Evolutionary conservation across 1,140 invertebrate species (phyloP).

Genomic region (Scaptomyza pallida): DNA sequence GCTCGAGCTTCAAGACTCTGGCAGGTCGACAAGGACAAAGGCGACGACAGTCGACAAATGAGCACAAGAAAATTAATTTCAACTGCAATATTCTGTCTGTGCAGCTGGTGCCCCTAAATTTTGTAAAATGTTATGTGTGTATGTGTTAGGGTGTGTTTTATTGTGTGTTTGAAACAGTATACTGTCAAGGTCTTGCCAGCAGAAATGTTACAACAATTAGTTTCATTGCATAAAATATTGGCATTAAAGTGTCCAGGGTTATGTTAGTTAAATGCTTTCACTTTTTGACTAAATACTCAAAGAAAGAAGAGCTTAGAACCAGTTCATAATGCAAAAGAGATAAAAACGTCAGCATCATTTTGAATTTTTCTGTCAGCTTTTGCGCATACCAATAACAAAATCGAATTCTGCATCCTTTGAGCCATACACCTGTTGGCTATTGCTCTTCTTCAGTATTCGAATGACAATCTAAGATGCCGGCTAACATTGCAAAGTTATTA

Average conservation of each 20-base stretch:
- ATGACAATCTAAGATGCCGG: neutral
- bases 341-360: too few relatives aligned
- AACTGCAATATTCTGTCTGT: constrained; percentile 40
- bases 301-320: too few relatives aligned
- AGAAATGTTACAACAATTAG: constrained; percentile 26
- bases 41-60: constrained; percentile 51
- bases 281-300: neutral
- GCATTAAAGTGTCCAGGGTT: constrained; percentile 3
- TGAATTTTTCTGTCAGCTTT: too few relatives aligned
- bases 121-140: neutral
- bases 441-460: neutral
- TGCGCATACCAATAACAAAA: too few relatives aligned
- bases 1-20: constrained; percentile 26
- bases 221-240: constrained; percentile 7
- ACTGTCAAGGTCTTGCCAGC: neutral
- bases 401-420: neutral
- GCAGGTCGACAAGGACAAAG: constrained; percentile 40
- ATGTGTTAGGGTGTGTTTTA: neutral
- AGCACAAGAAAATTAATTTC: constrained; percentile 60
- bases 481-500: neutral
- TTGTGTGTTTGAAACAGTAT: neutral
- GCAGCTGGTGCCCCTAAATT: constrained; percentile 4
- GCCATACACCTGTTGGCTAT: neutral
- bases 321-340: too few relatives aligned
- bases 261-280: neutral